These are phyloP conservation scores for Grallaria varia DNA, from an alignment of 2,113 vertebrate genomes.

Conservation along the genomic window DNA sequence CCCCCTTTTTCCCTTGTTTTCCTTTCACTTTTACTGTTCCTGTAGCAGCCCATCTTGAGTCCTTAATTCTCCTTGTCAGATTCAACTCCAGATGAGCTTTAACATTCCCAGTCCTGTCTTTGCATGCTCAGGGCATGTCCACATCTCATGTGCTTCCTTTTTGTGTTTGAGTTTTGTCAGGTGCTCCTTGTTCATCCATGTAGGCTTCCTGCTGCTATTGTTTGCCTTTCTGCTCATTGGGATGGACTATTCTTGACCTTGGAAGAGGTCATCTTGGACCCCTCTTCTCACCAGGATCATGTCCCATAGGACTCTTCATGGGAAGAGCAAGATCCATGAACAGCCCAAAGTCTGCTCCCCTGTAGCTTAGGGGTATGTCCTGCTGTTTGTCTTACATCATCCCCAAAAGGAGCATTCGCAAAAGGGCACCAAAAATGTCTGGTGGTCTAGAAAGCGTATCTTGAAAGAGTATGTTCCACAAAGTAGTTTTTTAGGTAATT, in stretches of 20 bases:
- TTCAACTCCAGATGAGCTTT: not conserved
- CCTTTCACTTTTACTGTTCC: not conserved
- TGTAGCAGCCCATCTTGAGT: not conserved
- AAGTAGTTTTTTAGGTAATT: not conserved
- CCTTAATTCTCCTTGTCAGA: not conserved
- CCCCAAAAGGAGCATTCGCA: not conserved
- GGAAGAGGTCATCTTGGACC: not conserved
- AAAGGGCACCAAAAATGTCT: not conserved
- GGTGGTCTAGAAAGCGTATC: not conserved
- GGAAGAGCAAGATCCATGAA: not conserved
- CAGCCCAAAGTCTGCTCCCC: not conserved
- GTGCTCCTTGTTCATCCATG: not conserved
- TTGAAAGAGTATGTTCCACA: not conserved
- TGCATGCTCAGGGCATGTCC: not conserved
- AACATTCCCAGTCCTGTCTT: not conserved
- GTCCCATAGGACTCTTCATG: not conserved
- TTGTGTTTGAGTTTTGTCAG: not conserved
- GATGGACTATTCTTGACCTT: not conserved
- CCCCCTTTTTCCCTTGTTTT: not conserved
- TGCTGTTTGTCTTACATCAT: not conserved
- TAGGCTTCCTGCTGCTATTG: not conserved
- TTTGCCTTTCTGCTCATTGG: not conserved
- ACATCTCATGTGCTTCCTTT: not conserved
- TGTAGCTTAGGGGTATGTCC: not conserved
- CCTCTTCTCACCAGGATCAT: not conserved